These are phyloP conservation scores for Micoletzkya japonica DNA, from an alignment of 2,888 invertebrate genomes.

Conservation along the genomic window DNA sequence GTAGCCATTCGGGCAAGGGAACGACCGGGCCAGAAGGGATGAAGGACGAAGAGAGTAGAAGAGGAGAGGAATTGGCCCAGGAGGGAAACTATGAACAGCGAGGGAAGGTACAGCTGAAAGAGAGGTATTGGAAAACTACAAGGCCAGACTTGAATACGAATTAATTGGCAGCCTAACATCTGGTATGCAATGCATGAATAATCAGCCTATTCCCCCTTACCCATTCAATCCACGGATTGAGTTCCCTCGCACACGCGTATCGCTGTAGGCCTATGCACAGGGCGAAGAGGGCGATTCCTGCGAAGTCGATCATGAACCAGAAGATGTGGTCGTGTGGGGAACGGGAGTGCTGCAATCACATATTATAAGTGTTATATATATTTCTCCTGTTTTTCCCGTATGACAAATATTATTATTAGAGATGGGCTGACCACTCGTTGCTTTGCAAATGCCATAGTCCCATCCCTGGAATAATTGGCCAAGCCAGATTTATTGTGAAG, in stretches of 20 bases:
- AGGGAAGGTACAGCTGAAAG: constrained; percentile 49
- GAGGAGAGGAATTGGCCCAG: constrained; percentile 52
- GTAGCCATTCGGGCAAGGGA: constrained; percentile 41
- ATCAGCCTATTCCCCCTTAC: constrained; percentile 27
- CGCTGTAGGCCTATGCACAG: constrained; percentile 53
- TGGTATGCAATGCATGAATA: neutral
- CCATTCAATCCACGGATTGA: constrained; percentile 35
- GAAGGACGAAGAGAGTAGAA: constrained; percentile 51
- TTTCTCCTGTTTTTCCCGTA: too few species aligned
- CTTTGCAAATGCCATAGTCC: too few species aligned
- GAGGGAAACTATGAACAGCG: constrained; percentile 44
- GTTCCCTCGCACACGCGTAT: constrained; percentile 41
- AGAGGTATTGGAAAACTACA: neutral
- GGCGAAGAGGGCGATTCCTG: constrained; percentile 57
- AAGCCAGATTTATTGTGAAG: too few species aligned
- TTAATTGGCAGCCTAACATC: neutral
- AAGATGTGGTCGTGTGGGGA: constrained; percentile 56
- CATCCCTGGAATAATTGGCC: too few species aligned
- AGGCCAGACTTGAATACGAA: neutral
- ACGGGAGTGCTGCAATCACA: constrained; percentile 50
- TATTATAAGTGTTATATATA: too few species aligned
- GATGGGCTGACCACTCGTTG: too few species aligned
- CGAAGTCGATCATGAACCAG: constrained; percentile 58
- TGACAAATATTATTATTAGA: too few species aligned
- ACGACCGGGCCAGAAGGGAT: constrained; percentile 45